Base-by-base conservation (phyloP, 2,888 invertebrate species). In the Trachelus iudaicus region DNA sequence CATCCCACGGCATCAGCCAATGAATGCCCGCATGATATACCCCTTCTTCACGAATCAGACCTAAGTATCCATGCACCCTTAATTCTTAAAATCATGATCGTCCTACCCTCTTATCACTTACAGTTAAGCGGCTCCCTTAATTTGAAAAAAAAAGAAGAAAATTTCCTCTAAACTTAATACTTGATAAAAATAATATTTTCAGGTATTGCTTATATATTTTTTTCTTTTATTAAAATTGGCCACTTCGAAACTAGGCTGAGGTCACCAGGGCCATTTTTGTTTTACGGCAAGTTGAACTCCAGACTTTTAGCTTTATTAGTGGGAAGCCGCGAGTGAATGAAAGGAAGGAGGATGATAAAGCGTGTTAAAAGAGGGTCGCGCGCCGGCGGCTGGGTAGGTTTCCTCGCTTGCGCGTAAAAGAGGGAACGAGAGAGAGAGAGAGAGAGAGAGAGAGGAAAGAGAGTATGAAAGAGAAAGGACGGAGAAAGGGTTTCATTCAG, bases 401-500 rank as follows among this genome's bases (percentile, higher is more conserved):
- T 56, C 6, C 56, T 56, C 23, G 56, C 56, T 15, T 56, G 56
- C 56, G 56, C 56, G 71, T 31, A 71, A 75, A 69, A 35, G 31
- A 75, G 75, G 56, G 78, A 56, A 69, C 40, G 78, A 56, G 37
- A 69, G 74, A 78, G 83, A 77, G 76, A n/a, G n/a, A n/a, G 78
- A 56, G 37, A 69, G 74, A 78, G 83, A 77, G 76, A n/a, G 69
- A 76, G 77, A 73, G 77, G 81, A 78, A 79, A 79, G 73, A 71
- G 81, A 76, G 79, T n/a, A 77, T 79, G 79, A 79, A 78, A 83
- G 80, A 79, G 77, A 76, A 79, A 78, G 76, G 76, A 80, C 78
- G 74, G 82, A 85, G 56, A 85, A 85, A 84, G 85, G 86, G 86
- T 82, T 89, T 89, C 89, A 90, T 90, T 90, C 90, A 89, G 87